Evolutionary conservation across 1,140 invertebrate species (phyloP).

Genomic region (Musca vetustissima): DNA sequence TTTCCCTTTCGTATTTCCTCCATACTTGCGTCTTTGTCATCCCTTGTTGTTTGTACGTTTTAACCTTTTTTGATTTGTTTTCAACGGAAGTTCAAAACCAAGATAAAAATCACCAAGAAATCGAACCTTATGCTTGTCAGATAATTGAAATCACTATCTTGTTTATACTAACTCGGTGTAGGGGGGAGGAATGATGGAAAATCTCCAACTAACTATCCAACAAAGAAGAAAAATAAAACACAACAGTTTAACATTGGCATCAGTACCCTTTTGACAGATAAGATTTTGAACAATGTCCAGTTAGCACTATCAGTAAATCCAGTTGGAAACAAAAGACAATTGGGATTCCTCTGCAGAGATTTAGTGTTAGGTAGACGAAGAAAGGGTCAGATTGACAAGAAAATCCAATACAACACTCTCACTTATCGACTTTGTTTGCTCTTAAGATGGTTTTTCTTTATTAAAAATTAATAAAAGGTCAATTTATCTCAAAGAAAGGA

Average conservation of each 20-base stretch:
- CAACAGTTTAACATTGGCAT: neutral
- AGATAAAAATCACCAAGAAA: slow-evolving; percentile 11
- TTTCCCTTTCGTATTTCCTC: neutral
- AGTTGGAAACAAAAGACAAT: neutral
- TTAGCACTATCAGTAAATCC: neutral
- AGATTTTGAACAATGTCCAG: neutral
- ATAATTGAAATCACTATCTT: slow-evolving; percentile 24
- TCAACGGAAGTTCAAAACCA: slow-evolving; percentile 7
- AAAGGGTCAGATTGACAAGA: too few relatives aligned
- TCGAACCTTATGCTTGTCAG: slow-evolving; percentile 4
- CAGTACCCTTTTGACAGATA: neutral
- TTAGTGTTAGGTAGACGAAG: neutral
- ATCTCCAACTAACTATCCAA: neutral
- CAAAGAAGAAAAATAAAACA: neutral
- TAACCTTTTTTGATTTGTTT: neutral
- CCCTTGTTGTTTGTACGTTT: neutral
- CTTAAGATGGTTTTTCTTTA: neutral
- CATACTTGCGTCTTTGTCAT: neutral
- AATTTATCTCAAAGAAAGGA: neutral
- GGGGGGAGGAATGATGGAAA: too few relatives aligned
- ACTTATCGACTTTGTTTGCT: slow-evolving; percentile 3
- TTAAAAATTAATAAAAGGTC: slow-evolving; percentile 25
- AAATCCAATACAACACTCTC: neutral
- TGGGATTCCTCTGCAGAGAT: neutral
- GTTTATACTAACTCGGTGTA: neutral